Percentiles rank a stretch among this genome's conserved stretches.
These are phyloP conservation scores for Miltochrista miniata DNA, from an alignment of 2,888 invertebrate species.

Conservation along the genomic window DNA sequence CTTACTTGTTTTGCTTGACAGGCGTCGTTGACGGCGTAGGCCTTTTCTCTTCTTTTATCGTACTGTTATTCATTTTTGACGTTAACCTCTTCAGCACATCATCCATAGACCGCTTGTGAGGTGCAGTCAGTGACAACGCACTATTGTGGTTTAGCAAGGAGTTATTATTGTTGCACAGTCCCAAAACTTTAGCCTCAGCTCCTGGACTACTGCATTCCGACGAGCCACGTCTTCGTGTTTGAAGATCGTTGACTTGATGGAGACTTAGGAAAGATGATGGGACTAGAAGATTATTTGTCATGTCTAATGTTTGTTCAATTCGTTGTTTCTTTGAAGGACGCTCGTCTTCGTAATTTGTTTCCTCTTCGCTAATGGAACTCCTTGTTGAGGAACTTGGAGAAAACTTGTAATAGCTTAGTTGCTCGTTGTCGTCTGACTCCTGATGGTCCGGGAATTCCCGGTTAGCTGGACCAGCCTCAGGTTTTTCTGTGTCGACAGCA, in stretches of 20 bases:
- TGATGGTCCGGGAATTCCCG: conserved; percentile 73
- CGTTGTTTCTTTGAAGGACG: conserved; percentile 85
- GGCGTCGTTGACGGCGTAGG: conserved; percentile 88
- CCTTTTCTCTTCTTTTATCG: conserved; percentile 88
- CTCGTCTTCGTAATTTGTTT: conserved; percentile 84
- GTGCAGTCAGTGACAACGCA: conserved; percentile 74
- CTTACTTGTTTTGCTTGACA: conserved; percentile 82
- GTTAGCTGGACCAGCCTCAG: conserved; percentile 80
- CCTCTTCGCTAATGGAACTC: conserved; percentile 84
- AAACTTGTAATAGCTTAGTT: conserved; percentile 73
- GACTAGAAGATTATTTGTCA: conserved; percentile 84
- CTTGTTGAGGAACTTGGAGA: conserved; percentile 77
- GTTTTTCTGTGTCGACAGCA: conserved; percentile 77
- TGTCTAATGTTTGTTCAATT: conserved; percentile 83
- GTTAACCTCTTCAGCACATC: conserved; percentile 94
- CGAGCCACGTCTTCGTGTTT: conserved; percentile 79
- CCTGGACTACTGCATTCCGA: conserved; percentile 90
- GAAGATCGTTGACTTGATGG: conserved; percentile 83
- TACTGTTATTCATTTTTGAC: conserved; percentile 92
- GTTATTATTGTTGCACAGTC: conserved; percentile 86
- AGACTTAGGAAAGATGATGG: conserved; percentile 80
- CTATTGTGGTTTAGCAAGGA: conserved; percentile 86
- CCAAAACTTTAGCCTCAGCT: conserved; percentile 86
- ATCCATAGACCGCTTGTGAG: conserved; percentile 93
- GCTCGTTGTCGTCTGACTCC: conserved; percentile 71